Percentiles rank a stretch among this genome's conserved stretches.
These are phyloP conservation scores for Dicentrarchus labrax DNA, from an alignment of 2,113 vertebrate species.

Conservation along the genomic window DNA sequence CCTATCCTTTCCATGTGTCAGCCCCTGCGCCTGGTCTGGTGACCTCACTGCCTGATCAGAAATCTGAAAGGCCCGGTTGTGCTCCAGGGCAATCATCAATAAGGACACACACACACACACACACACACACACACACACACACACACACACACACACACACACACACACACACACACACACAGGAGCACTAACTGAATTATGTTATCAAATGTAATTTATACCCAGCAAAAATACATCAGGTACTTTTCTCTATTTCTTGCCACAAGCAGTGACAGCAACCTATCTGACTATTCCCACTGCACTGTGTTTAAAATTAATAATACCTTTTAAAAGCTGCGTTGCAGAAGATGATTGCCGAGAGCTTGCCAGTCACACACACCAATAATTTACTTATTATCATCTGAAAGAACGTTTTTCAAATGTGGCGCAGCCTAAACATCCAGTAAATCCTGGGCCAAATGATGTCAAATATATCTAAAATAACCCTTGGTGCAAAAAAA, in stretches of 20 bases:
- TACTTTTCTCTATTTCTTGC: neutral
- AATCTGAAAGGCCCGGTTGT: slow-evolving; percentile 26
- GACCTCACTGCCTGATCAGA: slow-evolving; percentile 18
- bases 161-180: neutral
- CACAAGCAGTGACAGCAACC: neutral
- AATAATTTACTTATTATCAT: slow-evolving; percentile 16
- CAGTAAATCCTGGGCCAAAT: neutral
- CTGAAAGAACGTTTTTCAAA: neutral
- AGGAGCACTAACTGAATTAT: slow-evolving; percentile 27
- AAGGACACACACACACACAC: neutral
- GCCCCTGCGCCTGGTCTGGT: neutral
- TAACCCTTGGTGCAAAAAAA: neutral
- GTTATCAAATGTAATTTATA: slow-evolving; percentile 27
- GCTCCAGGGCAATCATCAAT: slow-evolving; percentile 9
- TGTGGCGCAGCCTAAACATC: neutral
- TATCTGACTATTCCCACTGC: neutral
- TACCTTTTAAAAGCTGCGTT: neutral
- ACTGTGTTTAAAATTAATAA: slow-evolving; percentile 26
- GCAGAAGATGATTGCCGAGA: slow-evolving; percentile 2
- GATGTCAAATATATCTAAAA: neutral
- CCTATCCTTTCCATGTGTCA: neutral
- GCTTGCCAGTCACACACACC: slow-evolving; percentile 1
- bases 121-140: neutral
- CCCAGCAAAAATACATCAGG: slow-evolving; percentile 4
- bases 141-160: no score